A percentile compares a stretch with the other conserved stretches of the same genome.
phyloP scores from a whole-genome alignment of 2,888 invertebrate species.

The Thecophora atra region DNA sequence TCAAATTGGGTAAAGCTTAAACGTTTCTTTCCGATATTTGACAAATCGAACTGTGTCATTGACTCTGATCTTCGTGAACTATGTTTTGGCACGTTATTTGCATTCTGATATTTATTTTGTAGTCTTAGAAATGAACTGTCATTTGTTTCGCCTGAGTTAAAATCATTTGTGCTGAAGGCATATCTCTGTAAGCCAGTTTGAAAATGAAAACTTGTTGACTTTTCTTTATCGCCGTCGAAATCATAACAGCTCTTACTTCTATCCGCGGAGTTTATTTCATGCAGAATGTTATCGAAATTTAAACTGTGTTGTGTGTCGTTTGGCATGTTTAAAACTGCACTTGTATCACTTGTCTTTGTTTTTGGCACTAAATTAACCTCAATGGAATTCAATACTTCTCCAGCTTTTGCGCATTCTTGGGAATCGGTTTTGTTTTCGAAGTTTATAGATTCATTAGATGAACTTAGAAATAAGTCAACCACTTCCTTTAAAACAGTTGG shows the following conservation, averaged over 20 bases:
- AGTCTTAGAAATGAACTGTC: background rate
- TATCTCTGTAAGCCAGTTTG: constrained; percentile 20
- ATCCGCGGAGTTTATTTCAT: background rate
- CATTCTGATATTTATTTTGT: constrained; percentile 8
- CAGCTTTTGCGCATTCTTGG: background rate
- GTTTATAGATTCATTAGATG: background rate
- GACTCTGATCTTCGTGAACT: constrained; percentile 23
- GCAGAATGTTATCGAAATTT: background rate
- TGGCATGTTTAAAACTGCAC: background rate
- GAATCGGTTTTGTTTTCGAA: background rate
- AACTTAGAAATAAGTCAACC: constrained; percentile 9
- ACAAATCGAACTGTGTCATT: constrained; percentile 27
- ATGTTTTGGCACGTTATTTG: background rate
- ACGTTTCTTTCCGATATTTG: background rate
- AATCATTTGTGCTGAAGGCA: background rate
- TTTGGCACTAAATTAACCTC: constrained; percentile 25
- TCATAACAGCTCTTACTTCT: constrained; percentile 27
- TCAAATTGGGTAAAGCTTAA: constrained; percentile 11
- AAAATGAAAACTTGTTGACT: constrained; percentile 35
- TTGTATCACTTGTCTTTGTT: background rate
- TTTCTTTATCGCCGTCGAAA: constrained; percentile 36
- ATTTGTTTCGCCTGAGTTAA: background rate
- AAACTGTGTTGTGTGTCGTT: background rate
- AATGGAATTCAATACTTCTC: constrained; percentile 26
- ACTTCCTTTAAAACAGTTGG: constrained; percentile 32